phyloP scores from a whole-genome alignment of 2,888 invertebrate genomes.

The Sminthurinus aureus region DNA sequence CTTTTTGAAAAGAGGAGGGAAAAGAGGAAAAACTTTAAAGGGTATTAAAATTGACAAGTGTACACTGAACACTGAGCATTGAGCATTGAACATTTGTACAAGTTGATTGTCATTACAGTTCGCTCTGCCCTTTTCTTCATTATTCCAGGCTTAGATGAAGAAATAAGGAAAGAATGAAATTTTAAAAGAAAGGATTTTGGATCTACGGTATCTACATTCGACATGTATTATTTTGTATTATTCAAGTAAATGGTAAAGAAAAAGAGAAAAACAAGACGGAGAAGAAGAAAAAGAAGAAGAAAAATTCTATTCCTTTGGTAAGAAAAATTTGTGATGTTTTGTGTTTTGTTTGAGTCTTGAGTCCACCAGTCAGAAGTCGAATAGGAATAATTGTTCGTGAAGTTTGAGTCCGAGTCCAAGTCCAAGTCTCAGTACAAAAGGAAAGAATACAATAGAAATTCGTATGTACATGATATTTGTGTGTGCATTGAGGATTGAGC shows the following conservation, averaged over 20 bases:
- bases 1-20: background rate
- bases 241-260: background rate
- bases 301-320: background rate
- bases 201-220: no score
- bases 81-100: no score
- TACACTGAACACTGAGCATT: background rate
- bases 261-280: background rate
- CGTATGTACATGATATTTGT: background rate
- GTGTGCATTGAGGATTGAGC: background rate
- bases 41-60: background rate
- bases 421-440: no score
- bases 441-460: background rate
- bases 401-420: background rate
- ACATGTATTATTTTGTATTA: background rate
- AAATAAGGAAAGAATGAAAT: background rate
- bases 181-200: background rate
- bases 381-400: conserved; percentile 21
- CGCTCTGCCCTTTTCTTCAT: background rate
- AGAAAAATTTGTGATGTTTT: conserved; percentile 6
- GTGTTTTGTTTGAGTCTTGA: no score
- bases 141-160: background rate
- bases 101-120: background rate
- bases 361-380: conserved; percentile 21
- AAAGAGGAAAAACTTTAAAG: background rate
- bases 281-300: conserved; percentile 12